These are phyloP conservation scores for Chloromyia formosa DNA, from an alignment of 2,888 invertebrate genomes.

Conservation along the genomic window DNA sequence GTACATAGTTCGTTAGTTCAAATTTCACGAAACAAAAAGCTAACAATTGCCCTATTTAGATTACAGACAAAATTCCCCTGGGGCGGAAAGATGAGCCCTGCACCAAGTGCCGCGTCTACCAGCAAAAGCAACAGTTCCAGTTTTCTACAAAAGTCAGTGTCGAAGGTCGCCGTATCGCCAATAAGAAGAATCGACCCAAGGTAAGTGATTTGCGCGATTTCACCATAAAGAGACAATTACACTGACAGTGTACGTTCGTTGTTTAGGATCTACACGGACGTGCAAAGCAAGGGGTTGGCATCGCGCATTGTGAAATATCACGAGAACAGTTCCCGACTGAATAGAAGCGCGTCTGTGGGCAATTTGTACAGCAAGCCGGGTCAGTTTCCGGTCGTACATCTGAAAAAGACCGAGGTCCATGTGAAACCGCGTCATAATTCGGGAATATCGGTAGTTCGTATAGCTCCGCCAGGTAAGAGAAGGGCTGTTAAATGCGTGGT, in stretches of 20 bases:
- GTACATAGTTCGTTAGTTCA: not conserved
- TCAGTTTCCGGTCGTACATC: constrained; percentile 66
- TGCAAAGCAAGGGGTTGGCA: constrained; percentile 66
- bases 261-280: constrained; percentile 63
- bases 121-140: not conserved
- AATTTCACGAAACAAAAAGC: not conserved
- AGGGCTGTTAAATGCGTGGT: not conserved
- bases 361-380: constrained; percentile 64
- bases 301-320: constrained; percentile 66
- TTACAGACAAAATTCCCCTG: constrained; percentile 51
- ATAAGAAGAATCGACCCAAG: constrained; percentile 57
- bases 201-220: constrained; percentile 49
- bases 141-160: constrained; percentile 1
- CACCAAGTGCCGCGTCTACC: constrained; percentile 49
- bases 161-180: constrained; percentile 37
- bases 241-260: not conserved
- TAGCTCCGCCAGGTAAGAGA: constrained; percentile 59
- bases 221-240: not conserved
- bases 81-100: constrained; percentile 53
- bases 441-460: constrained; percentile 58
- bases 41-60: constrained; percentile 41
- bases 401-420: constrained; percentile 64
- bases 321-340: constrained; percentile 58
- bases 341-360: constrained; percentile 59
- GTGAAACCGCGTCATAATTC: constrained; percentile 53